Conservation (phyloP, 2,797 vertebrate species). For the Sciurus vulgaris region DNA sequence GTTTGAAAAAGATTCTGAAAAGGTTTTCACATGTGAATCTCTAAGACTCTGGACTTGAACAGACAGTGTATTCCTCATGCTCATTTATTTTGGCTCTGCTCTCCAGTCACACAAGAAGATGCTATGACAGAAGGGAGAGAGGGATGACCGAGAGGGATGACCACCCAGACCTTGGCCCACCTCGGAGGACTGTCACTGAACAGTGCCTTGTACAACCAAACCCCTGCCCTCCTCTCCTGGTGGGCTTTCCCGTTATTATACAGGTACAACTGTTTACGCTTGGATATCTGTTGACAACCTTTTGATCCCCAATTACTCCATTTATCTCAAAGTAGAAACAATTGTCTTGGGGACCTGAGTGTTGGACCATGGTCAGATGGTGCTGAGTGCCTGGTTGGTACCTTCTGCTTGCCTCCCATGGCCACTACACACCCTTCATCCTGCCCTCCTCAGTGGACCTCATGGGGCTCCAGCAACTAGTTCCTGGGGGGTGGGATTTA, state of each 20-base stretch:
- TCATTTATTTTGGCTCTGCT: background rate
- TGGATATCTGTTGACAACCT: background rate
- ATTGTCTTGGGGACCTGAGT: too few relatives aligned
- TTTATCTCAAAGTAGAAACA: background rate
- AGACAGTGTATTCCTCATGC: background rate
- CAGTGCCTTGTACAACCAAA: background rate
- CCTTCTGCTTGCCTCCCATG: background rate
- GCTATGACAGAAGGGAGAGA: background rate
- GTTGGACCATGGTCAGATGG: accelerated
- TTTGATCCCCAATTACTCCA: background rate
- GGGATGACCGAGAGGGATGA: too few relatives aligned
- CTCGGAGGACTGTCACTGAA: background rate
- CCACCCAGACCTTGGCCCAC: background rate
- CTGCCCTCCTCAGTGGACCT: background rate
- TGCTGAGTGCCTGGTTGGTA: background rate
- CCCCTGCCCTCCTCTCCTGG: background rate
- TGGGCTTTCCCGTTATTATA: background rate
- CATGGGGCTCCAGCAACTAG: background rate
- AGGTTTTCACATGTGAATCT: background rate
- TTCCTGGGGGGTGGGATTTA: background rate
- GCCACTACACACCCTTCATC: background rate
- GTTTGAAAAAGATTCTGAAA: background rate
- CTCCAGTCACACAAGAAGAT: background rate
- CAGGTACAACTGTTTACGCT: background rate
- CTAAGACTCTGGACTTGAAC: background rate